Base-by-base conservation (phyloP, 1,140 invertebrate genomes). In the Eriosoma lanigerum region DNA sequence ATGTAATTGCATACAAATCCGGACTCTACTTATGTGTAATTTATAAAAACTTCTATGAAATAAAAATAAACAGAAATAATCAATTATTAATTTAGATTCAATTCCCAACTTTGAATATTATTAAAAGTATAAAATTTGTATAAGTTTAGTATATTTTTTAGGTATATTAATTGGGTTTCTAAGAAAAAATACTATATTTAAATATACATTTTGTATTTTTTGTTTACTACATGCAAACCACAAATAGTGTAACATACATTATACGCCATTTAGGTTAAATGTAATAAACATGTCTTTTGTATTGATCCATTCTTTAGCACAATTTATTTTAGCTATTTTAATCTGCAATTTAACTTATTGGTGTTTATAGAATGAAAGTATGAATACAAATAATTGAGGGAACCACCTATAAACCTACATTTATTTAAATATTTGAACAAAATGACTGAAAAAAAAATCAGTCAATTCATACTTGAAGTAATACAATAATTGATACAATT, bases 381-480 rank as follows among this genome's bases (percentile, higher is more conserved):
- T 46, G 15, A 48, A 48, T 8, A 68, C 15, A 68, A 68, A 68
- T 26, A 46, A 68, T 48, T 48, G 48, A 5, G 38, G 0, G n/a
- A 48, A 48, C 12, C 21, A 48, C 21, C 44, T 10, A 68, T 46
- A 68, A 68, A 68, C 64, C 64, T 68, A 66, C 38, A 68, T 68
- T 26, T 48, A 48, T 68, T 48, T 24, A 32, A 62, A 32, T 62
- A 62, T 62, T 46, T 24, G 21, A 44, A 21, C 10, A 44, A 46
- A 66, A 21, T 13, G n/a, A 66, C 21, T 6, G 8, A 1, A 66
- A 46, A 66, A 1, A 66, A 46, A 66, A 38, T 0, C n/a, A 1
- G 38, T 6, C 0, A 64, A 38, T 64, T 64, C 32, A n/a, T 64
- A 64, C 5, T 15, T 66, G 21, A 21, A 52, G 10, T 38, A 21